Conservation (phyloP, 2,888 invertebrate genomes). For the Germaria angustata region DNA sequence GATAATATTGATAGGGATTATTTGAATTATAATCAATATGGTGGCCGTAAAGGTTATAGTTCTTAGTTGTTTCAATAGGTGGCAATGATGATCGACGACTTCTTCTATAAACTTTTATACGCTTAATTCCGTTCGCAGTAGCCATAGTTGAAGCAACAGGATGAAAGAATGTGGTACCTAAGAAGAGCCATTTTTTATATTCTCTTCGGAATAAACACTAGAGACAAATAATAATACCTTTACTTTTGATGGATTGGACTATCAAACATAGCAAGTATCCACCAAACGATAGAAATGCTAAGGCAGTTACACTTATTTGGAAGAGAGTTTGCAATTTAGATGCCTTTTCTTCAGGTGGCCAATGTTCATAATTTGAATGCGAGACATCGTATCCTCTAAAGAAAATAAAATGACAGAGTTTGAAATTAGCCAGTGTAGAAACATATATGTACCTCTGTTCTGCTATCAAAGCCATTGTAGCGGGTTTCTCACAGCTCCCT, state of each 20-base stretch:
- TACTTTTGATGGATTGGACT: conserved; percentile 87
- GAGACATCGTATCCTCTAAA: conserved; percentile 44
- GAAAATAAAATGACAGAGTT: neutral
- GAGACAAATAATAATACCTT: conserved; percentile 78
- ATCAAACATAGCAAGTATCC: conserved; percentile 90
- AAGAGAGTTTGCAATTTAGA: conserved; percentile 88
- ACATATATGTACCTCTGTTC: conserved; percentile 72
- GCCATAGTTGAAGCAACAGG: conserved; percentile 74
- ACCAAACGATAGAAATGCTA: conserved; percentile 91
- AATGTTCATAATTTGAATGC: conserved; percentile 70
- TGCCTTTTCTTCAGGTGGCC: conserved; percentile 80
- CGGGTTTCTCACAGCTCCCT: conserved; percentile 54
- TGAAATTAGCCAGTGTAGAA: neutral
- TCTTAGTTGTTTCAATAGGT: conserved; percentile 24
- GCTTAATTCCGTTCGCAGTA: conserved; percentile 73
- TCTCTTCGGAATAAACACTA: neutral
- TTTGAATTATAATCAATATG: conserved; percentile 15
- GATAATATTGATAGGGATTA: conserved; percentile 60
- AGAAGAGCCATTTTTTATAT: conserved; percentile 1
- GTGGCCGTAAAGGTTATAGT: neutral
- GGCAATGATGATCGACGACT: conserved; percentile 67
- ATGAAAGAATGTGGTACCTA: conserved; percentile 79
- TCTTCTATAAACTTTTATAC: conserved; percentile 78
- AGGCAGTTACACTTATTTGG: conserved; percentile 87
- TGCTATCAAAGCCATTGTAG: conserved; percentile 74